Evolutionary conservation across 2,113 vertebrate genomes (phyloP).

Genomic region (Papio anubis): DNA sequence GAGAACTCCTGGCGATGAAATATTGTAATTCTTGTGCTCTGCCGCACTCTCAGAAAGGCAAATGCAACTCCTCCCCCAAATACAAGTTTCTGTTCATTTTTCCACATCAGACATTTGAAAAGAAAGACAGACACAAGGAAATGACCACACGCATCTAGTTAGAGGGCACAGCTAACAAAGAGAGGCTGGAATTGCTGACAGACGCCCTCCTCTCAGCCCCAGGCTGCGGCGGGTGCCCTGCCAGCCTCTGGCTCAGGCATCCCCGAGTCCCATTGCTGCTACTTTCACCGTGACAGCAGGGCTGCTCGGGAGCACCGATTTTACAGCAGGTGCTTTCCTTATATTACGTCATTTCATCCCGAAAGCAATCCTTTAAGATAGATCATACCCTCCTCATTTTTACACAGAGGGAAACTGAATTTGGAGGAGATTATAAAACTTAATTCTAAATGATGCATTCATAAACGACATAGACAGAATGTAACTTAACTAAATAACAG

Average conservation of each 20-base stretch:
- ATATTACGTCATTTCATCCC: neutral
- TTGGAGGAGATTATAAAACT: no score
- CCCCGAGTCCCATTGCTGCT: fast-evolving
- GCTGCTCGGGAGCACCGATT: fast-evolving
- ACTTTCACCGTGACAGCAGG: neutral
- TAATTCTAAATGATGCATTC: neutral
- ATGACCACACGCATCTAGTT: fast-evolving
- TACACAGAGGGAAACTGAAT: no score
- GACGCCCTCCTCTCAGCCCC: fast-evolving
- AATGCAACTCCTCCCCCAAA: fast-evolving
- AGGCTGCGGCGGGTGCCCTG: no score
- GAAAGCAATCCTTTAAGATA: neutral
- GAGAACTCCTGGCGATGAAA: fast-evolving
- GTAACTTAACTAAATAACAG: neutral
- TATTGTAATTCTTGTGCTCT: no score
- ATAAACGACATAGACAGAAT: no score
- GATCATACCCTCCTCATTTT: neutral
- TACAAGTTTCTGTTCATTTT: neutral
- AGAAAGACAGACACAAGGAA: fast-evolving
- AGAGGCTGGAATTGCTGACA: neutral
- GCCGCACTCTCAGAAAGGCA: fast-evolving
- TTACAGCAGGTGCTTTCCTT: no score
- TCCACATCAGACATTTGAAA: neutral
- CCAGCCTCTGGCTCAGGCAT: no score
- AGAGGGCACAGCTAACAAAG: no score